Evolutionary conservation across 2,888 invertebrate species (phyloP).

Genomic region (Dicycla oo): DNA sequence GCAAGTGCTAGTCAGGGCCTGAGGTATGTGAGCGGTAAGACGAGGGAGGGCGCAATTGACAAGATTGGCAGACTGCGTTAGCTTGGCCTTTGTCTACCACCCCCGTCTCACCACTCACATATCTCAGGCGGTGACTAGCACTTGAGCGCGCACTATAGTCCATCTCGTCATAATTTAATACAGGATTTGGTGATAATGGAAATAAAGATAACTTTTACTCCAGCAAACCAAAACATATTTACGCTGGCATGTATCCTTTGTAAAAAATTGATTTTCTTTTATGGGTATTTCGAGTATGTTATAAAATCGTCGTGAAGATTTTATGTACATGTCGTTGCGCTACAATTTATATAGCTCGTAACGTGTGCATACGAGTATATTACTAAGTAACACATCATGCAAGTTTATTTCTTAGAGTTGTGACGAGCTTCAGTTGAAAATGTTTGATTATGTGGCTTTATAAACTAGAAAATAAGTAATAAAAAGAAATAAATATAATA

Average conservation of each 20-base stretch:
- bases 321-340: constrained; percentile 34
- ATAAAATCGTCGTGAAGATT: constrained; percentile 20
- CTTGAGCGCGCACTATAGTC: no score
- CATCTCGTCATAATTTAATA: not conserved
- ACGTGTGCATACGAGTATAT: constrained; percentile 18
- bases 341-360: constrained; percentile 41
- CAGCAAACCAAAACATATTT: constrained; percentile 4
- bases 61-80: no score
- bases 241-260: not conserved
- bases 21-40: no score
- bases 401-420: constrained; percentile 13
- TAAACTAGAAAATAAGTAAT: not conserved
- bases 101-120: no score
- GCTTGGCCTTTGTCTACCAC: no score
- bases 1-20: no score
- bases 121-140: no score
- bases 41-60: no score
- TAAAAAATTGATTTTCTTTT: constrained; percentile 34
- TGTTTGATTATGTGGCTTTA: not conserved
- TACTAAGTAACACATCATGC: constrained; percentile 31
- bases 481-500: constrained; percentile 9
- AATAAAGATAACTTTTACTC: not conserved
- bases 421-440: not conserved
- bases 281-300: constrained; percentile 26
- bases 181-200: constrained; percentile 4